phyloP scores from a whole-genome alignment of 2,797 vertebrate species.

The Acipenser transmontanus region DNA sequence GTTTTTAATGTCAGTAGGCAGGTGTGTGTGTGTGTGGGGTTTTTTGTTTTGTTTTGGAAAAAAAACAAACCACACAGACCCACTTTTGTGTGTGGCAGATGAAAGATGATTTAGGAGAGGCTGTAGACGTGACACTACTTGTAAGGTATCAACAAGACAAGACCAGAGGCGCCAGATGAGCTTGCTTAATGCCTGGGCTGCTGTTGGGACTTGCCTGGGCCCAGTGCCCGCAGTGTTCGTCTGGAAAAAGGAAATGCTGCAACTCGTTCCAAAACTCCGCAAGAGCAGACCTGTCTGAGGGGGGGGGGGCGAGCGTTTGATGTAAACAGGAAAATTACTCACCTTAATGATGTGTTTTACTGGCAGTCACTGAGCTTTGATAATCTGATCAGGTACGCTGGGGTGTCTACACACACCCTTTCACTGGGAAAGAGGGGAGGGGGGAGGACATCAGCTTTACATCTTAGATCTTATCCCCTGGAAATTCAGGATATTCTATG shows the following conservation, averaged over 20 bases:
- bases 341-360: conserved; percentile 59
- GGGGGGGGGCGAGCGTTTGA: conserved; percentile 51
- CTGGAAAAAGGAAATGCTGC: conserved; percentile 68
- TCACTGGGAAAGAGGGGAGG: neutral
- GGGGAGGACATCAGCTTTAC: neutral
- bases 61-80: conserved; percentile 28
- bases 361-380: conserved; percentile 43
- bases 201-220: conserved; percentile 87
- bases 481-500: no score
- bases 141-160: conserved; percentile 94
- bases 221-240: conserved; percentile 83
- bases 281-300: conserved; percentile 78
- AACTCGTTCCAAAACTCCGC: conserved; percentile 64
- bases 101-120: conserved; percentile 68
- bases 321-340: conserved; percentile 72
- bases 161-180: conserved; percentile 94
- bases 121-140: conserved; percentile 85
- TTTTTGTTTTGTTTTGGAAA: conserved; percentile 22
- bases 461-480: no score
- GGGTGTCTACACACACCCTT: neutral
- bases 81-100: conserved; percentile 56
- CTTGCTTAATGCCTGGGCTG: conserved; percentile 78
- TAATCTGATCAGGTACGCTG: conserved; percentile 35
- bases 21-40: conserved; percentile 43
- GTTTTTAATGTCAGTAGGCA: conserved; percentile 15